Percentiles rank a stretch among this genome's conserved stretches.
These are phyloP conservation scores for Sebastes hopkinsi DNA, from an alignment of 2,797 vertebrate genomes.

Conservation along the genomic window DNA sequence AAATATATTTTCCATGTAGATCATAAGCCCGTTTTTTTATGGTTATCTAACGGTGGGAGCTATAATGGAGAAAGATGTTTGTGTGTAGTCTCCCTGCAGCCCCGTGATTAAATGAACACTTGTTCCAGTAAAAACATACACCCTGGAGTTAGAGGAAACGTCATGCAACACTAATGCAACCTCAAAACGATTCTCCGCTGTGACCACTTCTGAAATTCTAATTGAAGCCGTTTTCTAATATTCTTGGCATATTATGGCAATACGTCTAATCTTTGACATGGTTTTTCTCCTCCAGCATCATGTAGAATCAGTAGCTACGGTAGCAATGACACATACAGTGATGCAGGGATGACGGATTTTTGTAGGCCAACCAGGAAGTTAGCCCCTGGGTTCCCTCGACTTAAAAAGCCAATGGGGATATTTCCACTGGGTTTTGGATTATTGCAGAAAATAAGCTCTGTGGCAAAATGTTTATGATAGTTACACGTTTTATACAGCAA, in stretches of 20 bases:
- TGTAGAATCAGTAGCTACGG: neutral
- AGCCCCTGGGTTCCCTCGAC: too few species aligned
- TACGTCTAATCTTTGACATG: neutral
- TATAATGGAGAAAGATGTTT: conserved; percentile 14
- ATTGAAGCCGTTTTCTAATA: neutral
- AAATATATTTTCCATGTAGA: neutral
- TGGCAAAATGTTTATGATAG: too few species aligned
- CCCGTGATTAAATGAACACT: conserved; percentile 8
- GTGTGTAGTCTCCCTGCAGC: conserved; percentile 21
- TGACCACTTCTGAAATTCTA: neutral
- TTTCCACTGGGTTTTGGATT: too few species aligned
- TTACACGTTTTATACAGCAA: too few species aligned
- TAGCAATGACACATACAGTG: neutral
- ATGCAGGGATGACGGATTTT: too few species aligned
- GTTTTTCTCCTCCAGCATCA: neutral
- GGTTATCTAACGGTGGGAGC: conserved; percentile 18
- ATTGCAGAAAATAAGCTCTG: too few species aligned
- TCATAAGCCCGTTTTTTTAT: neutral
- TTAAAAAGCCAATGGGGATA: too few species aligned
- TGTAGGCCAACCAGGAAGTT: too few species aligned
- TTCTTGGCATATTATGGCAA: neutral
- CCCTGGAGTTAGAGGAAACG: conserved; percentile 9
- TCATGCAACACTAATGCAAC: conserved; percentile 1
- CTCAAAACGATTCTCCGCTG: neutral
- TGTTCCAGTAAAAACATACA: conserved; percentile 33